A percentile compares a stretch with the other conserved stretches of the same genome.
phyloP scores from a whole-genome alignment of 1,140 invertebrate species.

The Scaptodrosophila lebanonensis region DNA sequence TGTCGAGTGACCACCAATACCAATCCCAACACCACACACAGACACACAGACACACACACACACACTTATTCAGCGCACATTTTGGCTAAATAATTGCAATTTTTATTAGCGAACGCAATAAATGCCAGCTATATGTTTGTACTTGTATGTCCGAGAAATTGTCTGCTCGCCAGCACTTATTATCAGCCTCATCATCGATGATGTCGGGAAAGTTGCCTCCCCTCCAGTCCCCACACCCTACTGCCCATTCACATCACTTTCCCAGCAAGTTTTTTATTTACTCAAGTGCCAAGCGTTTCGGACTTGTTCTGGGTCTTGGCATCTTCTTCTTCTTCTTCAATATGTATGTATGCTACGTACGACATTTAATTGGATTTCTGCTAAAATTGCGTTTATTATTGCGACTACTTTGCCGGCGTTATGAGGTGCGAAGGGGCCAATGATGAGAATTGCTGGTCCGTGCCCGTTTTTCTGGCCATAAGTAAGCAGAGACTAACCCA shows the following conservation, averaged over 20 bases:
- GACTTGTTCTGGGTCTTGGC: not conserved
- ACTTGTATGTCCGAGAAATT: constrained; percentile 23
- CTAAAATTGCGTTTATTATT: constrained; percentile 73
- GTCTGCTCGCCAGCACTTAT: constrained; percentile 28
- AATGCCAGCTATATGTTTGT: constrained; percentile 38
- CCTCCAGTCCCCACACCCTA: too few species aligned
- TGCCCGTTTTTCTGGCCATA: too few species aligned
- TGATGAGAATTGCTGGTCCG: constrained; percentile 1
- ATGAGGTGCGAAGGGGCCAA: constrained; percentile 70
- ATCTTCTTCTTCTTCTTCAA: constrained; percentile 1
- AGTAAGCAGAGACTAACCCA: constrained; percentile 28
- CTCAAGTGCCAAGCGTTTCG: constrained; percentile 15
- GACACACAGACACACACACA: constrained; percentile 7
- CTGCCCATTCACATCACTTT: too few species aligned
- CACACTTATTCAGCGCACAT: constrained; percentile 27
- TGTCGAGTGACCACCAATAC: constrained; percentile 21
- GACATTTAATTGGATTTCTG: constrained; percentile 70
- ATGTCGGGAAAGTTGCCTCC: constrained; percentile 36
- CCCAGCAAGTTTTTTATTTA: constrained; percentile 20
- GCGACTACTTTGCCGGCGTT: constrained; percentile 50
- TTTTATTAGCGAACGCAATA: constrained; percentile 66
- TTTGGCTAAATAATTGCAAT: constrained; percentile 72
- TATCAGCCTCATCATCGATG: constrained; percentile 66
- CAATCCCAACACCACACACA: constrained; percentile 29
- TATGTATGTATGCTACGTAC: constrained; percentile 44